Base-by-base conservation (phyloP, 2,888 invertebrate species). In the Stenodera caucasica region DNA sequence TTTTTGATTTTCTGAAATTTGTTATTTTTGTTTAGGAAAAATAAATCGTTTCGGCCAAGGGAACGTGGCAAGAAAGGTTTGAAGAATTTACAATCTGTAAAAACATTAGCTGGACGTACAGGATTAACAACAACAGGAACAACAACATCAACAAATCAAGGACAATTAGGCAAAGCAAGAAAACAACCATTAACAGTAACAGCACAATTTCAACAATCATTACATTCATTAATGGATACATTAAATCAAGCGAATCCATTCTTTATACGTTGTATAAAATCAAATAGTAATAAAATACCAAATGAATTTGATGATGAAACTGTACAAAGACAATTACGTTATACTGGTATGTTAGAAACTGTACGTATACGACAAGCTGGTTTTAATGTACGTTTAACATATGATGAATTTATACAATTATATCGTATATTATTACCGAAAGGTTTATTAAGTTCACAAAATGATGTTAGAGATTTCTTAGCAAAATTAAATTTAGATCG, bases 261-360 rank as follows among this genome's bases (percentile, higher is more conserved):
- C 80, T 92, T 92, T 78, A 89, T 92, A 63, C 82, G 98, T 63
- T 98, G 98, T 80, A 97, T 98, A 78, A 97, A 97, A 82, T 96
- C 96, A 56, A 98, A 98, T 80, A 89, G 91, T 61, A 92, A 77
- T 63, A 97, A 97, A 85, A 89, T 92, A 65, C 90, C 97, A 0
- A 95, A 95, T 78, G 89, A 90, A 68, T 97, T 97, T 81, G 95
- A 96, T 79, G 94, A 96, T 73, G 93, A 94, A 65, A 93, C 96
- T 0, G 96, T 97, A 8, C 90, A 96, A 73, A 84, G 96, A 54
- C 91, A 94, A 78, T 83, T 98, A 60, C 85, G 96, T 9, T 98
- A 98, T 81, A 97, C 97, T 0, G 98, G 98, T 63, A 98, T 97
- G 97, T 77, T 98, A 73, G 97, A 97, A 78, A 98, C 97, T 0